Base-by-base conservation (phyloP, 2,113 vertebrate genomes). In the Jacana jacana region DNA sequence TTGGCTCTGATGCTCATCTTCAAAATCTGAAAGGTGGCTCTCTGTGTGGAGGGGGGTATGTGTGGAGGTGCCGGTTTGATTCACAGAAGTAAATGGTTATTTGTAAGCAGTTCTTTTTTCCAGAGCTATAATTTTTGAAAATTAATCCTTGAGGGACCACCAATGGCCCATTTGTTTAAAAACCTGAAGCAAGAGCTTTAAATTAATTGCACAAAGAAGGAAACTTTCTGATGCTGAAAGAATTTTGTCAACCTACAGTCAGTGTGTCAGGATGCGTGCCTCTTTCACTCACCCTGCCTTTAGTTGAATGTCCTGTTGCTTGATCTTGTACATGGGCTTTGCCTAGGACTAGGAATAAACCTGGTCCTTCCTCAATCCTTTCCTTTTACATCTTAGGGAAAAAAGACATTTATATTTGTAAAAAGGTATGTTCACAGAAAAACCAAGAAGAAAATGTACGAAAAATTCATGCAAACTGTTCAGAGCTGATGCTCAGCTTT, bases 131-230 rank as follows among this genome's bases (percentile, higher is more conserved):
- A 51, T 88, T 78, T 88, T 61, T 44, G 54, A 66, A 88, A 90
- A 68, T 77, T 46, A 91, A 93, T 91, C 81, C 60, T 64, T 90
- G 64, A 87, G 70, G 83, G 73, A 46, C 55, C 81, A 54, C 51
- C 86, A 93, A 28, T 68, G 51, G 28, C 51, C 28, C 7, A 39
- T 81, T 91, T 91, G 44, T 77, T 96, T 64, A 89, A 77, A 86
- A 44, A 40, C 82, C 54, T 51, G 52, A 71, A 96, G 72, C 44
- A 82, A 90, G 71, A 87, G 77, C 81, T 97, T 95, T 91, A 80
- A 86, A 88, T 75, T 44, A 86, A 51, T 81, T 86, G 55, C 68
- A 85, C 49, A 86, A 85, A 80, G 69, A 57, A 82, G 75, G 75
- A 73, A 84, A 42, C 31, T 28, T 87, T 95, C 82, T 94, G 78